Evolutionary conservation across 2,113 vertebrate species (phyloP).

Genomic region (Trogon melanurus): DNA sequence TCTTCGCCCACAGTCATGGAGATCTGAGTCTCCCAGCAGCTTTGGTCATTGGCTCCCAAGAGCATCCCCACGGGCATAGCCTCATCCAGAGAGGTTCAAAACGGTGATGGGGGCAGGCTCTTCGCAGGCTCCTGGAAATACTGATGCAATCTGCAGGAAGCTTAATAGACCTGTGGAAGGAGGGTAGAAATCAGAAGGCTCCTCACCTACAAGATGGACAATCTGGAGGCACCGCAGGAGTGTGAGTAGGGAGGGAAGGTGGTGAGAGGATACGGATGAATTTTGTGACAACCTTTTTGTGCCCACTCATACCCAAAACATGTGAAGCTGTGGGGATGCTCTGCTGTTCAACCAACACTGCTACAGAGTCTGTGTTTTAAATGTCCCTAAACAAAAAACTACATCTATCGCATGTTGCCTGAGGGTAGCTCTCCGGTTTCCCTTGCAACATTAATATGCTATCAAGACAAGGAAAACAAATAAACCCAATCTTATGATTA

Average conservation of each 20-base stretch:
- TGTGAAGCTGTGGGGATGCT: background rate
- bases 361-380: background rate
- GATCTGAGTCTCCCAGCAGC: background rate
- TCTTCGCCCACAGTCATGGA: background rate
- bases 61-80: background rate
- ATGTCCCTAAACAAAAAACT: background rate
- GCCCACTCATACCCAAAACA: background rate
- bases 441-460: background rate
- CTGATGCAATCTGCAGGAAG: background rate
- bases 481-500: background rate
- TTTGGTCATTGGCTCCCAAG: background rate
- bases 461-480: background rate
- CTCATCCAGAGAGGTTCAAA: background rate
- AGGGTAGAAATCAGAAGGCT: background rate
- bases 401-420: background rate
- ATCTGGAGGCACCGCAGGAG: accelerated
- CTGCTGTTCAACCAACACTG: background rate
- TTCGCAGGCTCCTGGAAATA: background rate
- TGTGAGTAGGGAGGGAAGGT: background rate
- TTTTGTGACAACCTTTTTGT: background rate
- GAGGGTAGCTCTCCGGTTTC: background rate
- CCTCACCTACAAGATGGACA: background rate
- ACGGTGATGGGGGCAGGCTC: background rate
- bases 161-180: background rate
- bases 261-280: background rate